A percentile compares a stretch with the other conserved stretches of the same genome.
Evolutionary conservation across 2,888 invertebrate genomes (phyloP).

Genomic region (Tethea ocularis): DNA sequence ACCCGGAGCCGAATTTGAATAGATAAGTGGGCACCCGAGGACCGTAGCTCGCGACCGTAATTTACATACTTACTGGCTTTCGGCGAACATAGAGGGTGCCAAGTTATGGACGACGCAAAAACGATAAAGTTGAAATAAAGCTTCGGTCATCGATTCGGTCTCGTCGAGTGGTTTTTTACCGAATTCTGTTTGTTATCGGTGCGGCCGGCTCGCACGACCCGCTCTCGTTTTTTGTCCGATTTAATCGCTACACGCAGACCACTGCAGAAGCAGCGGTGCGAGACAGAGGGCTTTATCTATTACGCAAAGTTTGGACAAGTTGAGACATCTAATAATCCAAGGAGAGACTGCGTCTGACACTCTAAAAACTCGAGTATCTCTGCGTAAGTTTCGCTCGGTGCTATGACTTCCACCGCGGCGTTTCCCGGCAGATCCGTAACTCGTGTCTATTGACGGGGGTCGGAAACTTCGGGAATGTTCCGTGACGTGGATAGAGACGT

Average conservation of each 20-base stretch:
- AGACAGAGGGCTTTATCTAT: constrained; percentile 27
- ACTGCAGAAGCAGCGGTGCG: constrained; percentile 21
- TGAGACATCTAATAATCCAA: constrained; percentile 18
- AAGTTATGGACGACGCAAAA: constrained; percentile 78
- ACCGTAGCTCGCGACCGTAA: constrained; percentile 81
- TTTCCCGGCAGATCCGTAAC: constrained; percentile 36
- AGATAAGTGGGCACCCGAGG: constrained; percentile 82
- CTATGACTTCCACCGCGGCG: constrained; percentile 49
- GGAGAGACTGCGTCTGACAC: neutral
- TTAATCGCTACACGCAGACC: constrained; percentile 54
- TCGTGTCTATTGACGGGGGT: constrained; percentile 56
- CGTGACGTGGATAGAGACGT: constrained; percentile 35
- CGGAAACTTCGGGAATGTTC: constrained; percentile 45
- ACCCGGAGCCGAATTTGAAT: constrained; percentile 81
- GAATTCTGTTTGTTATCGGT: constrained; percentile 73
- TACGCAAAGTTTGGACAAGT: constrained; percentile 28
- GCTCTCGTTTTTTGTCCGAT: constrained; percentile 53
- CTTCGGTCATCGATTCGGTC: constrained; percentile 77
- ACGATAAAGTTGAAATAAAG: constrained; percentile 83
- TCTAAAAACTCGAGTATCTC: neutral
- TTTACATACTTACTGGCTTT: constrained; percentile 84
- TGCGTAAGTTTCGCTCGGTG: constrained; percentile 34
- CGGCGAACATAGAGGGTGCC: constrained; percentile 76
- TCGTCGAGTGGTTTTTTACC: constrained; percentile 71
- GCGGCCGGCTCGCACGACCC: constrained; percentile 29